A percentile compares a stretch with the other conserved stretches of the same genome.
Conservation (phyloP, 2,113 vertebrate species). For the Erinaceus europaeus region DNA sequence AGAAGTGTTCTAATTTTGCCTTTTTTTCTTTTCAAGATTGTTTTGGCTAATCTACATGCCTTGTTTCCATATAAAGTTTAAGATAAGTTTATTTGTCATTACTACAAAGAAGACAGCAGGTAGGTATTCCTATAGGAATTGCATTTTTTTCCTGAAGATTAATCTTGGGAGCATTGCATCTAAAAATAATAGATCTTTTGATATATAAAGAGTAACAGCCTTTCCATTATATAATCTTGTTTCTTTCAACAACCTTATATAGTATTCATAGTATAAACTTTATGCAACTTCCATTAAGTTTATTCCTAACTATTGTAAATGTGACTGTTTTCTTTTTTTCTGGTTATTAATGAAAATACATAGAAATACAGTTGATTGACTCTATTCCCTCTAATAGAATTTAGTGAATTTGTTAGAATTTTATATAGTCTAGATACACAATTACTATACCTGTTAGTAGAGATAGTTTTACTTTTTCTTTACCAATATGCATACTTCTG, state of each 20-base stretch:
- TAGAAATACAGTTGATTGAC: background rate
- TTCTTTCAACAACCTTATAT: background rate
- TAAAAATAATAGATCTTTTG: background rate
- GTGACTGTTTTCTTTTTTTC: background rate
- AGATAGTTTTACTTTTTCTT: background rate
- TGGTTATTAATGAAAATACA: background rate
- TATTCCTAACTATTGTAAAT: background rate
- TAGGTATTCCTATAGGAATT: background rate
- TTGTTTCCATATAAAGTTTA: background rate
- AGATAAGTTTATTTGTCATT: background rate
- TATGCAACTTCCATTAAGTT: background rate
- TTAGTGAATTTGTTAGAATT: background rate
- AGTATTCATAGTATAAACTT: background rate
- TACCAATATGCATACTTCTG: background rate
- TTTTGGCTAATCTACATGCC: background rate
- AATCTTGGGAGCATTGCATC: background rate
- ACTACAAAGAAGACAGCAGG: background rate
- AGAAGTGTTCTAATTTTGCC: background rate
- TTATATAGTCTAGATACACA: background rate
- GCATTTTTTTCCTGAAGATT: background rate
- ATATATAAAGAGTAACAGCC: background rate
- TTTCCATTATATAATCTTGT: background rate
- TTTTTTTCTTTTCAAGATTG: background rate
- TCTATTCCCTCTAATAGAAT: background rate
- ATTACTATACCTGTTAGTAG: background rate